Conservation (phyloP, 2,797 vertebrate species). For the Parauchenoglanis ngamensis region DNA sequence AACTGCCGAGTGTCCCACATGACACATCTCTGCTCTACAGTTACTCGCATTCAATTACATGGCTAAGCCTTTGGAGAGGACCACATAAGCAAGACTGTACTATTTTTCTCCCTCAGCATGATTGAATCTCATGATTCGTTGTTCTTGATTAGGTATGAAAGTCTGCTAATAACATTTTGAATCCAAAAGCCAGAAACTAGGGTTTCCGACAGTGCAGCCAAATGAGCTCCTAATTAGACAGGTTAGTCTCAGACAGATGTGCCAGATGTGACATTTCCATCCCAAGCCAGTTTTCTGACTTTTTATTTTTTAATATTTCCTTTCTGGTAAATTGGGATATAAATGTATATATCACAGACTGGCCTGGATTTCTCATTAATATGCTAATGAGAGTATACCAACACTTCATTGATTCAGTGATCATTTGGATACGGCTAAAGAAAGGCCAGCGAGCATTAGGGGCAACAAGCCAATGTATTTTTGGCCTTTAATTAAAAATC, state of each 20-base stretch:
- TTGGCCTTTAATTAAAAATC: conserved; percentile 56
- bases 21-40: neutral
- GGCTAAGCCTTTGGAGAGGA: conserved; percentile 6
- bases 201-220: neutral
- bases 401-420: neutral
- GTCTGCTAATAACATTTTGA: conserved; percentile 27
- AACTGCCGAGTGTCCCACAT: neutral
- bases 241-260: conserved; percentile 42
- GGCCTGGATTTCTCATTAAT: conserved; percentile 51
- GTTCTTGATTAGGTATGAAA: conserved; percentile 16
- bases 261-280: conserved; percentile 26
- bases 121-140: conserved; percentile 7
- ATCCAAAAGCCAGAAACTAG: neutral
- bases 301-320: conserved; percentile 19
- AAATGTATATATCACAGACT: conserved; percentile 35
- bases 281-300: conserved; percentile 26
- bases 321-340: conserved; percentile 44
- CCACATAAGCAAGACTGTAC: neutral
- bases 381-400: conserved; percentile 50
- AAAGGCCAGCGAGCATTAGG: conserved; percentile 23
- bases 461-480: conserved; percentile 31
- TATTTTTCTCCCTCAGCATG: neutral
- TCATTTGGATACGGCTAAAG: conserved; percentile 41
- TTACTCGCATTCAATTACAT: neutral
- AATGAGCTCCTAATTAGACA: conserved; percentile 48